Percentiles rank a stretch among this genome's conserved stretches.
Conservation (phyloP, 2,888 invertebrate genomes). For the Geophilus truncorum region DNA sequence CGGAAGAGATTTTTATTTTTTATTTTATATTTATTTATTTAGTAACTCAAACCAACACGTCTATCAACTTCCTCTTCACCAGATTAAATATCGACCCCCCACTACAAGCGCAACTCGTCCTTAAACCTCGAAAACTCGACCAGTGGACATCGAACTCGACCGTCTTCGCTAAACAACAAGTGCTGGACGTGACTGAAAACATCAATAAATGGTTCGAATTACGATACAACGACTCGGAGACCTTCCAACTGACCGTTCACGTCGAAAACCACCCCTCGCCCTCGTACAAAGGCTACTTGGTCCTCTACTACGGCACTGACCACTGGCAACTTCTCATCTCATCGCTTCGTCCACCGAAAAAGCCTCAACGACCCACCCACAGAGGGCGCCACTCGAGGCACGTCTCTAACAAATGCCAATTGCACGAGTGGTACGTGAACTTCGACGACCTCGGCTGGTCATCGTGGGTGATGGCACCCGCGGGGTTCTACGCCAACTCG, state of each 20-base stretch:
- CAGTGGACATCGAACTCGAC: neutral
- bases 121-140: neutral
- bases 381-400: neutral
- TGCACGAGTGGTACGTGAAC: constrained; percentile 11
- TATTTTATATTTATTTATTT: neutral
- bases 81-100: neutral
- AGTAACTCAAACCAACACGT: neutral
- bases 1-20: neutral
- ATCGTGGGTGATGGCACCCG: neutral
- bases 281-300: neutral
- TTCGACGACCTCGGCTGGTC: neutral
- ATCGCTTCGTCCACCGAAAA: neutral
- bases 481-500: neutral
- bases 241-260: neutral
- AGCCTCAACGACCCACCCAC: too few species aligned
- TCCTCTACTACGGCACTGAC: neutral
- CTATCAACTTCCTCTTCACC: neutral
- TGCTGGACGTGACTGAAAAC: neutral
- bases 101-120: neutral
- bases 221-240: neutral
- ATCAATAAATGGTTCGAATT: neutral
- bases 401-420: neutral
- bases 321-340: neutral
- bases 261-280: neutral
- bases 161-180: neutral